phyloP scores from a whole-genome alignment of 1,140 invertebrate genomes.

The Homarus americanus region DNA sequence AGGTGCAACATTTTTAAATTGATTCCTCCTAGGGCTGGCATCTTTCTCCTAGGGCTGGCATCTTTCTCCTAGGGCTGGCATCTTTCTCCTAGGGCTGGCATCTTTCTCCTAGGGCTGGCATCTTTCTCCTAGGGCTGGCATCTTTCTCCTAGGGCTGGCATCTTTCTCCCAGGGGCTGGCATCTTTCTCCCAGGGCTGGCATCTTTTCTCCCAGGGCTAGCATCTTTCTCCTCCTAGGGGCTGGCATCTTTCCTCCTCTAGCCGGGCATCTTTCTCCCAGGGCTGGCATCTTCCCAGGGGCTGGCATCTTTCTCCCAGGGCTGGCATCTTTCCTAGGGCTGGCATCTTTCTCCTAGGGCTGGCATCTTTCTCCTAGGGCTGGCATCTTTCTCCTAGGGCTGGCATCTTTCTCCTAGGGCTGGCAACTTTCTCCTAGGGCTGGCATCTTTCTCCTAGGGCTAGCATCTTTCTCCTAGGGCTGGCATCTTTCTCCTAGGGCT shows the following conservation, averaged over 20 bases:
- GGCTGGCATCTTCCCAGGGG: constrained; percentile 1
- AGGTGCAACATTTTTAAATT: constrained; percentile 1
- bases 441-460: not conserved
- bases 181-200: not conserved
- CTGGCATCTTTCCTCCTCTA: too few species aligned
- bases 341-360: not conserved
- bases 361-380: not conserved
- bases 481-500: not conserved
- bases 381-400: not conserved
- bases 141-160: not conserved
- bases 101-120: not conserved
- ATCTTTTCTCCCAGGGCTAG: not conserved
- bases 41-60: not conserved
- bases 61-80: not conserved
- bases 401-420: not conserved
- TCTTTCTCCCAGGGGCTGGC: too few species aligned
- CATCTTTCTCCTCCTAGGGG: constrained; percentile 7
- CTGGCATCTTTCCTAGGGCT: not conserved
- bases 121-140: not conserved
- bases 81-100: not conserved
- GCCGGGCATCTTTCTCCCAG: too few species aligned
- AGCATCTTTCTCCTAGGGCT: not conserved
- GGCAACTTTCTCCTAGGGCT: not conserved
- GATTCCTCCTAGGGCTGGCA: not conserved
- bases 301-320: too few species aligned